Conservation (phyloP, 2,888 invertebrate species). For the Sphaerophoria rueppellii region DNA sequence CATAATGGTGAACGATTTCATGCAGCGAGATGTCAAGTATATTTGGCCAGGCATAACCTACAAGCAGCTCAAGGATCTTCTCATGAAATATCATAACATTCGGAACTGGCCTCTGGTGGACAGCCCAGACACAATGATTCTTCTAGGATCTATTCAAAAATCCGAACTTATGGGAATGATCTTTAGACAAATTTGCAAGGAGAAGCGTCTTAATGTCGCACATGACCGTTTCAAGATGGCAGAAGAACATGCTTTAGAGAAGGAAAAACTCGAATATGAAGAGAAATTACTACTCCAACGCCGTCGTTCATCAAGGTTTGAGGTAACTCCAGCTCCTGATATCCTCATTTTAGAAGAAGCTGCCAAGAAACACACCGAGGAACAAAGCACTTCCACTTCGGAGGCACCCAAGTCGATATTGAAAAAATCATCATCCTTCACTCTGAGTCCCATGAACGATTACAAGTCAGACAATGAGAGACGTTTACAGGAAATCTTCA, state of each 20-base stretch:
- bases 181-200: constrained; percentile 92
- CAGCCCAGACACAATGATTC: constrained; percentile 93
- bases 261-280: constrained; percentile 83
- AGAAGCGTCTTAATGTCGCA: constrained; percentile 88
- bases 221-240: constrained; percentile 90
- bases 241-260: constrained; percentile 83
- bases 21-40: constrained; percentile 95
- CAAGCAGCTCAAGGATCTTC: constrained; percentile 91
- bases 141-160: constrained; percentile 96
- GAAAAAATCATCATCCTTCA: constrained; percentile 96
- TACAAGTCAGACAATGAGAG: constrained; percentile 14
- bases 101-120: constrained; percentile 98
- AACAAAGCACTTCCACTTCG: not conserved
- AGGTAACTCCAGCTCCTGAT: constrained; percentile 90
- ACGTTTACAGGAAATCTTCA: constrained; percentile 88
- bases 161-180: constrained; percentile 93
- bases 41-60: constrained; percentile 96
- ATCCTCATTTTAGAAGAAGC: constrained; percentile 85
- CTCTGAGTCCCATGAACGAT: constrained; percentile 84
- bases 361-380: constrained; percentile 62
- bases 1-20: constrained; percentile 97
- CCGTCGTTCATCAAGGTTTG: constrained; percentile 90
- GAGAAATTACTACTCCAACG: constrained; percentile 81
- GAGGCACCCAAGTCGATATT: constrained; percentile 92
- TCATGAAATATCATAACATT: constrained; percentile 86